These are phyloP conservation scores for Acleris literana DNA, from an alignment of 2,888 invertebrate species.

Conservation along the genomic window DNA sequence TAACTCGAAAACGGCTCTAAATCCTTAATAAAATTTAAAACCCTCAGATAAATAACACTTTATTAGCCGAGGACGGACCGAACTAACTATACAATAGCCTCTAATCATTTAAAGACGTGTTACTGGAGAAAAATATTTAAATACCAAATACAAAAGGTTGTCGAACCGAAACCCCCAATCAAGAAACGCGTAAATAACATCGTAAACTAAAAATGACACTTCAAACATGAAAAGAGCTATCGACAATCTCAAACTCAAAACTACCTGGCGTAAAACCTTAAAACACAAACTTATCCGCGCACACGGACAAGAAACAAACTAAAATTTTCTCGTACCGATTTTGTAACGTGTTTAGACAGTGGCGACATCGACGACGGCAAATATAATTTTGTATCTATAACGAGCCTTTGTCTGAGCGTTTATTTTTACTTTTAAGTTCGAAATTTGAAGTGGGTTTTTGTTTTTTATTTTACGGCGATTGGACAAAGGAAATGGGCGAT, in stretches of 20 bases:
- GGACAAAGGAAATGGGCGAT: conserved; percentile 29
- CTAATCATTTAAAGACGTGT: too few species aligned
- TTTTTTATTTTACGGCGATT: conserved; percentile 26
- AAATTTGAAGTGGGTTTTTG: conserved; percentile 22
- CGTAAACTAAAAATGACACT: conserved; percentile 25
- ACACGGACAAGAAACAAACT: conserved; percentile 4
- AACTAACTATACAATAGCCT: too few species aligned
- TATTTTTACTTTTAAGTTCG: conserved; percentile 21
- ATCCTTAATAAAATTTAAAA: too few species aligned
- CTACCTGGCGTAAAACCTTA: conserved; percentile 33
- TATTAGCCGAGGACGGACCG: too few species aligned
- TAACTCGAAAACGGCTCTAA: too few species aligned
- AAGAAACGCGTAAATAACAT: conserved; percentile 17
- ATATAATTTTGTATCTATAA: conserved; percentile 25
- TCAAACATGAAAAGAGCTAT: conserved; percentile 17
- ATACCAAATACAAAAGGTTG: conserved; percentile 5
- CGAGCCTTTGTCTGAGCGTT: conserved; percentile 26
- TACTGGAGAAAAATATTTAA: neutral
- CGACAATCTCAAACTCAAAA: conserved; percentile 21
- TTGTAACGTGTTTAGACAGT: conserved; percentile 1
- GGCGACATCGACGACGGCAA: conserved; percentile 5
- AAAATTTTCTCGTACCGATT: conserved; percentile 4
- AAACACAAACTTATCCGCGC: conserved; percentile 15
- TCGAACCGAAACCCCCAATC: conserved; percentile 12
- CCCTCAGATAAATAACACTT: too few species aligned